These are phyloP conservation scores for Monoplex corrugatus DNA, from an alignment of 2,888 invertebrate species.

Conservation along the genomic window DNA sequence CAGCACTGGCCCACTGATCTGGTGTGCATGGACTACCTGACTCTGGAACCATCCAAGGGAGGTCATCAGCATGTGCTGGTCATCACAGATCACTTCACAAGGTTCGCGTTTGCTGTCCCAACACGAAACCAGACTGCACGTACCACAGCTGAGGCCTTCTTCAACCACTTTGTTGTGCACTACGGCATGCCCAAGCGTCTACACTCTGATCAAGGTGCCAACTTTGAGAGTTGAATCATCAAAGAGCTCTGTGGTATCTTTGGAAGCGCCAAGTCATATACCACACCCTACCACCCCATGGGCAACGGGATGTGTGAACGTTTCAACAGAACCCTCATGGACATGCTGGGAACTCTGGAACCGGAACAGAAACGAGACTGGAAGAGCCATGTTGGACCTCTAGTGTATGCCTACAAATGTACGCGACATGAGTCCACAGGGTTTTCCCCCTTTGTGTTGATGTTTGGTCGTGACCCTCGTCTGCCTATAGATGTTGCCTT, in stretches of 20 bases:
- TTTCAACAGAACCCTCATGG: slow-evolving; percentile 2
- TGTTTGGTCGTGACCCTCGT: slow-evolving; percentile 15
- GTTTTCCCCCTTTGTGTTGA: background rate
- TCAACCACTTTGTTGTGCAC: slow-evolving; percentile 38
- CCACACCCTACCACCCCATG: slow-evolving; percentile 39
- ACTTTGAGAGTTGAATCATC: slow-evolving; percentile 22
- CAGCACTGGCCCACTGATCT: background rate
- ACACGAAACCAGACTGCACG: slow-evolving; percentile 20
- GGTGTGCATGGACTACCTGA: background rate
- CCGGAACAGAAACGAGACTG: background rate
- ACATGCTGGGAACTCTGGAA: slow-evolving; percentile 38
- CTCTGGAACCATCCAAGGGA: background rate
- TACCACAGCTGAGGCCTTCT: slow-evolving; percentile 28
- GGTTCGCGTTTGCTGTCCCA: background rate
- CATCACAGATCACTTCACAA: slow-evolving; percentile 29
- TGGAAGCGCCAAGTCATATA: slow-evolving; percentile 7
- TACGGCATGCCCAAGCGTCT: slow-evolving; percentile 27
- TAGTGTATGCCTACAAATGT: slow-evolving; percentile 68
- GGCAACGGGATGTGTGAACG: slow-evolving; percentile 30
- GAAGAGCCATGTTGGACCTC: background rate
- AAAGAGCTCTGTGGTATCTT: background rate
- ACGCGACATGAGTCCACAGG: background rate
- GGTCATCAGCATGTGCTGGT: background rate
- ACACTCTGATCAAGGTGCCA: slow-evolving; percentile 25
- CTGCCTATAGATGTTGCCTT: slow-evolving; percentile 9